Evolutionary conservation across 2,113 vertebrate genomes (phyloP).

Genomic region (Petroica traversi): DNA sequence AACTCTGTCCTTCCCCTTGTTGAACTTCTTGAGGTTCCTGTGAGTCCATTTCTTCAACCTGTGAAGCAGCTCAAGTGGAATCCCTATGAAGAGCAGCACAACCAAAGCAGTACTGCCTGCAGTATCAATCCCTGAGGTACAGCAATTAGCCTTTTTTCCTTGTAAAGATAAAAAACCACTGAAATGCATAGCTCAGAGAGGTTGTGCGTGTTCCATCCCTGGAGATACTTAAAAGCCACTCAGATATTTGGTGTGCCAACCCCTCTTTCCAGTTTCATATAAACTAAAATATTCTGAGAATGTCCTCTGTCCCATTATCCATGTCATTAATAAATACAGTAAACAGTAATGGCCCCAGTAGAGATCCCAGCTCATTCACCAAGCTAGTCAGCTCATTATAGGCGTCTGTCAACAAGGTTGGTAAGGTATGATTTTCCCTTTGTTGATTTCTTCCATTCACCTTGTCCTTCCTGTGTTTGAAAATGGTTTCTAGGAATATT

Average conservation of each 20-base stretch:
- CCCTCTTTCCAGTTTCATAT: neutral
- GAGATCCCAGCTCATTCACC: neutral
- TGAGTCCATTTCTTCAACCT: neutral
- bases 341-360: neutral
- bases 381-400: neutral
- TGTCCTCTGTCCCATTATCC: too few relatives aligned
- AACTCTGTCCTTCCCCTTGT: neutral
- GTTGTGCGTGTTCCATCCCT: neutral
- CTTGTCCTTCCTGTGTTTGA: neutral
- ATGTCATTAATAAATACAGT: neutral
- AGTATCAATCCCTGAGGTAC: neutral
- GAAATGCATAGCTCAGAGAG: accelerated
- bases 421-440: neutral
- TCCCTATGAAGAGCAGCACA: neutral
- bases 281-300: neutral
- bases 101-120: neutral
- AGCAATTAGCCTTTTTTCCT: neutral
- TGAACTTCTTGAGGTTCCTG: neutral
- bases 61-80: too few relatives aligned
- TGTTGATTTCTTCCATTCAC: neutral
- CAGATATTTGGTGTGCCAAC: neutral
- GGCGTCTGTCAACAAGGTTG: neutral
- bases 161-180: neutral
- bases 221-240: neutral
- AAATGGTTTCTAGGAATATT: neutral